Conservation (phyloP, 2,797 vertebrate species). For the Rhinogobio ventralis region DNA sequence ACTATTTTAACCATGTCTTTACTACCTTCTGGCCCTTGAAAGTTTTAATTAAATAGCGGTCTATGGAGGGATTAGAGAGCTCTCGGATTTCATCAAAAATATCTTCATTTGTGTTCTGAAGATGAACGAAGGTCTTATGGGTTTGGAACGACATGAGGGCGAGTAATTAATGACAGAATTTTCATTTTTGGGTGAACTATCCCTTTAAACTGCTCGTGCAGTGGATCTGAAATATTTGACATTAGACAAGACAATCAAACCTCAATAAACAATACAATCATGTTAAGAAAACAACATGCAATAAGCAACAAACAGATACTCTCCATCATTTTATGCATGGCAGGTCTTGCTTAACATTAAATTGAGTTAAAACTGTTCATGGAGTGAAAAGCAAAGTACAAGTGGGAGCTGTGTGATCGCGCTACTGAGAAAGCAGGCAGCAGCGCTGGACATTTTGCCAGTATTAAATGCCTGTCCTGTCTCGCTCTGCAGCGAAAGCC, state of each 20-base stretch:
- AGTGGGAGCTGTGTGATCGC: conserved; percentile 8
- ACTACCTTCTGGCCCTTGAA: too few species aligned
- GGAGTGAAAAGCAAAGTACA: background rate
- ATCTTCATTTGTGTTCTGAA: too few species aligned
- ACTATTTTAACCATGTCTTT: too few species aligned
- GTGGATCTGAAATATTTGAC: background rate
- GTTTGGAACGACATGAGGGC: too few species aligned
- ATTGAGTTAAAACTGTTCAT: background rate
- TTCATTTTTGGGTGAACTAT: too few species aligned
- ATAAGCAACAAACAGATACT: background rate
- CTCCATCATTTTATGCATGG: background rate
- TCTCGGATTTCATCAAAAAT: too few species aligned
- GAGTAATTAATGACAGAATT: too few species aligned
- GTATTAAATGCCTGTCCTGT: conserved; percentile 43
- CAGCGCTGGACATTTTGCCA: conserved; percentile 34
- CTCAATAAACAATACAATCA: background rate
- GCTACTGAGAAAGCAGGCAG: conserved; percentile 11
- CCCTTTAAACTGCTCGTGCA: background rate
- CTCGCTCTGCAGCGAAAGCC: conserved; percentile 32
- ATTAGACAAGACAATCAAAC: background rate
- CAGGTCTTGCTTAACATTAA: background rate
- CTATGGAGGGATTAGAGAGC: too few species aligned
- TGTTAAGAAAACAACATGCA: background rate
- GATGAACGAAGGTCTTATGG: too few species aligned
- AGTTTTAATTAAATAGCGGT: too few species aligned